Evolutionary conservation across 2,888 invertebrate genomes (phyloP), one percentile per base, ranked within the genome.

Genomic region (Drosophila emarginata): DNA sequence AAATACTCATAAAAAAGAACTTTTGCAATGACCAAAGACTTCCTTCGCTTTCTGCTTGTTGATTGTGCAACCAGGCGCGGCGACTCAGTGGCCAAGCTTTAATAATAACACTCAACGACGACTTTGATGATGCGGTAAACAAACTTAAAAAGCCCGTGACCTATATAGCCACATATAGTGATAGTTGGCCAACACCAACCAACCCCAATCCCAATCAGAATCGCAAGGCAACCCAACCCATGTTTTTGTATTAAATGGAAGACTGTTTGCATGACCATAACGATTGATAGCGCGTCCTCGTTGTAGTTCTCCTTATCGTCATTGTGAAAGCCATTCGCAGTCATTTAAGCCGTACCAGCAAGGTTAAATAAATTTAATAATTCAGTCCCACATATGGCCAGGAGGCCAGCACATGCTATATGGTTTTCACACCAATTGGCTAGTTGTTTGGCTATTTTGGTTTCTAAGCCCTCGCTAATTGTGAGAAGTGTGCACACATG

Each of bases 61-160:
- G 12, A 56, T 63, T 77, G 56, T 65, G 72, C 64, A 76, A 68
- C 39, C 59, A 60, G 64, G 57, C 65, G 58, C 53, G 60, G 61
- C 65, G 68, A 53, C 72, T 65, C 64, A 62, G 52, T 70, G 72
- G 26, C 67, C 81, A 79, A 79, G 70, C 77, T 79, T 76, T 66
- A 68, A 76, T 77, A 75, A 77, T 72, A 79, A 67, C 67, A 61
- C 70, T 67, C 67, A 51, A n/a, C 37, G 57, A 58, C 32, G 53
- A 61, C 67, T 45, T 67, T 63, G 62, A 45, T 69, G 75, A 67
- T 68, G 81, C 62, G 71, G 81, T 82, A 84, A 82, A 78, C 81
- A 78, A 81, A 81, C 81, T 66, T 69, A 61, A 74, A 73, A 76
- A 70, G 68, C 78, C 71, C 78, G 72, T 81, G 85, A 81, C 85